phyloP scores from a whole-genome alignment of 2,113 vertebrate genomes.

The Microtus richardsoni region DNA sequence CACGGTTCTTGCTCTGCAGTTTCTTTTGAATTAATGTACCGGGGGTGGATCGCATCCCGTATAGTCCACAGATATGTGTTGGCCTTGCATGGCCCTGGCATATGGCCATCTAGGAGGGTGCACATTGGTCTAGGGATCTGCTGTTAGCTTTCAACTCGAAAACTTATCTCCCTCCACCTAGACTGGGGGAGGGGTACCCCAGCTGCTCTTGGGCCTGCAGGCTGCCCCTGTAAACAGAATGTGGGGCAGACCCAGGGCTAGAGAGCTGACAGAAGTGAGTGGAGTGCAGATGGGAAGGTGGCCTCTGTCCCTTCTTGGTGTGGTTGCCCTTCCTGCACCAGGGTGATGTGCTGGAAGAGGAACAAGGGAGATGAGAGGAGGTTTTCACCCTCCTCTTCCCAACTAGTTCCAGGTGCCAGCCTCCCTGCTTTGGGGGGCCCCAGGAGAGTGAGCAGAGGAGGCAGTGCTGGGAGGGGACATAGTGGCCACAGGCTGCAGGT shows the following conservation, averaged over 20 bases:
- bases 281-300: background rate
- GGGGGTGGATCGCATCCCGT: background rate
- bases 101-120: background rate
- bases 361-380: background rate
- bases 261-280: background rate
- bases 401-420: background rate
- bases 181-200: background rate
- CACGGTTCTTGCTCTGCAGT: background rate
- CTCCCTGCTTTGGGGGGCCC: background rate
- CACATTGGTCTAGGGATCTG: background rate
- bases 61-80: background rate
- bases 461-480: background rate
- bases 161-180: background rate
- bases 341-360: background rate
- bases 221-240: background rate
- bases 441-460: background rate
- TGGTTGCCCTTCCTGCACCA: background rate
- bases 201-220: background rate
- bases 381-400: background rate
- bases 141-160: background rate
- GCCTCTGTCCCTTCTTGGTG: background rate
- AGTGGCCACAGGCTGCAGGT: background rate
- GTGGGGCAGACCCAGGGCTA: background rate
- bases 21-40: background rate
- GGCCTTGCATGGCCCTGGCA: background rate